Percentiles rank a stretch among this genome's conserved stretches.
These are phyloP conservation scores for Masticophis lateralis DNA, from an alignment of 2,797 vertebrate species.

Conservation along the genomic window DNA sequence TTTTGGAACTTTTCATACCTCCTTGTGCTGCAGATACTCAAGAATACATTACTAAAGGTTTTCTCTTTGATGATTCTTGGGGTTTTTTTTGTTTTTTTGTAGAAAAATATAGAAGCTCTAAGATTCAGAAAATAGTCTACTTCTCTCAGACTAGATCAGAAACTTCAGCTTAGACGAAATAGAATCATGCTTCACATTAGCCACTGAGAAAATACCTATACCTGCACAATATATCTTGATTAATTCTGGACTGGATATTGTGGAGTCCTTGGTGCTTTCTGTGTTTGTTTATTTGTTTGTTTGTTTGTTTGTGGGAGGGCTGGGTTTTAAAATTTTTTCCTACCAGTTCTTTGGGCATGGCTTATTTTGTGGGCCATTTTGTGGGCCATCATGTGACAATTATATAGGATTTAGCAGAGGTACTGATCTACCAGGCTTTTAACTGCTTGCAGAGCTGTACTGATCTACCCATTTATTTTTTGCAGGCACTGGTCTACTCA, in stretches of 20 bases:
- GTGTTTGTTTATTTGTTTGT: not conserved
- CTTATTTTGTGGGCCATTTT: too few species aligned
- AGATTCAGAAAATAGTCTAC: not conserved
- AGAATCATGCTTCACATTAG: not conserved
- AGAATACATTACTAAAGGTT: not conserved
- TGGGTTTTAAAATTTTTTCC: too few species aligned
- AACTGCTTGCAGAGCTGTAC: too few species aligned
- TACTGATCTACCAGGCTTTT: too few species aligned
- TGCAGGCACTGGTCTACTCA: too few species aligned
- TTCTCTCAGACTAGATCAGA: not conserved
- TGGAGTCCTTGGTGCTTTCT: not conserved
- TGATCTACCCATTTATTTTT: too few species aligned
- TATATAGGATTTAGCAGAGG: too few species aligned
- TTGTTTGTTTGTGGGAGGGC: too few species aligned
- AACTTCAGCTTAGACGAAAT: not conserved
- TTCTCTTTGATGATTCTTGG: not conserved
- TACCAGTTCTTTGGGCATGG: too few species aligned
- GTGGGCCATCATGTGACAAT: too few species aligned
- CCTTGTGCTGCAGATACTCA: not conserved
- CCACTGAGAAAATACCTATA: not conserved
- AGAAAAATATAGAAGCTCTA: not conserved
- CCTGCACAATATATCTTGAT: not conserved
- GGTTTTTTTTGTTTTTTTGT: rapidly evolving
- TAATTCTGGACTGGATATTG: not conserved
- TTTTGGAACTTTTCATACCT: not conserved